phyloP scores from a whole-genome alignment of 2,888 invertebrate genomes.

The Emmelina monodactyla region DNA sequence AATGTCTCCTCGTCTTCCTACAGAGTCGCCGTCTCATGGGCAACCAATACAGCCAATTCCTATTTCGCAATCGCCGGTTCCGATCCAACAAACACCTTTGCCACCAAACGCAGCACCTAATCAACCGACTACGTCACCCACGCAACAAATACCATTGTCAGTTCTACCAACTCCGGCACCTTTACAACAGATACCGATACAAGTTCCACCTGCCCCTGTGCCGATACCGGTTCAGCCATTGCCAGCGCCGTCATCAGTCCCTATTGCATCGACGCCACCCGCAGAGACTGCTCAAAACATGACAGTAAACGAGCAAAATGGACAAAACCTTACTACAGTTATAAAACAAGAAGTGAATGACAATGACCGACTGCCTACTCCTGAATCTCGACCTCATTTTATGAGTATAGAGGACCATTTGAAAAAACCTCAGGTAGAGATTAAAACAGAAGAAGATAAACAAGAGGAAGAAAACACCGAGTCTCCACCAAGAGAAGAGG shows the following conservation, averaged over 20 bases:
- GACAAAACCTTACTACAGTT: no score
- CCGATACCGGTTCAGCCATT: no score
- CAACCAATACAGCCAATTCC: conserved; percentile 6
- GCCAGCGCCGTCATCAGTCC: no score
- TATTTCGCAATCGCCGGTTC: conserved; percentile 8
- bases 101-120: not conserved
- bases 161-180: not conserved
- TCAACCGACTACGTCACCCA: not conserved
- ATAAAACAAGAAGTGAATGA: no score
- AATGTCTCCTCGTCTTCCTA: conserved; percentile 1
- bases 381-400: no score
- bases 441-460: conserved; percentile 1
- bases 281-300: no score
- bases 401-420: conserved; percentile 5
- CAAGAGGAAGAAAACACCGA: conserved; percentile 4
- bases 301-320: no score
- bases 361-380: no score
- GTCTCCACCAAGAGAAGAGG: conserved; percentile 44
- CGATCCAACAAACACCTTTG: not conserved
- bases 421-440: not conserved
- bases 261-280: no score
- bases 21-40: conserved; percentile 3
- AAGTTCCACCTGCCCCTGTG: not conserved
- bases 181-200: not conserved
- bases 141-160: not conserved